Percentiles rank a stretch among this genome's conserved stretches.
phyloP scores from a whole-genome alignment of 1,140 invertebrate genomes.

The Trypoxylus dichotomus region DNA sequence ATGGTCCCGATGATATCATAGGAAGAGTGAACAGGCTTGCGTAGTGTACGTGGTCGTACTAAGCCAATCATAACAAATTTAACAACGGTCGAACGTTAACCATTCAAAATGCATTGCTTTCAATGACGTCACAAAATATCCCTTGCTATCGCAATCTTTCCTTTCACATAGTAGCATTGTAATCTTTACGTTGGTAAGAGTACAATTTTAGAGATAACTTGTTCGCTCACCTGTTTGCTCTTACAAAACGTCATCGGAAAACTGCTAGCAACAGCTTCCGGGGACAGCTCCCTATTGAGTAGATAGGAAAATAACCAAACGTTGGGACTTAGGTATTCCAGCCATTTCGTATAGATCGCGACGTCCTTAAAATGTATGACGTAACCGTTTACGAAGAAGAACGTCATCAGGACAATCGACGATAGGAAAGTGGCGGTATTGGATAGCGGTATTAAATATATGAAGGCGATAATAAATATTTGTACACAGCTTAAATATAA shows the following conservation, averaged over 20 bases:
- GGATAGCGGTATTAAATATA: constrained; percentile 66
- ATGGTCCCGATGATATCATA: no score
- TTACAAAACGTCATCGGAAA: constrained; percentile 60
- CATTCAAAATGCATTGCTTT: no score
- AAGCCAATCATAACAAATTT: no score
- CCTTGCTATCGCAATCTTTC: no score
- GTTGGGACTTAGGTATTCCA: constrained; percentile 71
- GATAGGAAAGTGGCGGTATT: constrained; percentile 61
- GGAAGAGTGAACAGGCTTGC: no score
- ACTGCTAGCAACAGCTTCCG: constrained; percentile 63
- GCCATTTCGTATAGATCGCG: constrained; percentile 65
- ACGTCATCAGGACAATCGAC: constrained; percentile 64
- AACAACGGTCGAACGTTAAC: no score
- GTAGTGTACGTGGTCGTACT: no score
- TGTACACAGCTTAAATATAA: constrained; percentile 75
- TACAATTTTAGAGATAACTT: constrained; percentile 14
- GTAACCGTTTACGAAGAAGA: constrained; percentile 70
- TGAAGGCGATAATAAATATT: constrained; percentile 69
- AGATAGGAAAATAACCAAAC: constrained; percentile 74
- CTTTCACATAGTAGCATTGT: no score
- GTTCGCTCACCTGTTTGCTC: constrained; percentile 64
- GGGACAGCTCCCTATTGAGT: constrained; percentile 66
- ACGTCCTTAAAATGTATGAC: constrained; percentile 73
- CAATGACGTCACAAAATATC: no score
- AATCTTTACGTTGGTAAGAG: not conserved